Conservation (phyloP, 2,888 invertebrate species). For the Scaptomyza caliginosa region DNA sequence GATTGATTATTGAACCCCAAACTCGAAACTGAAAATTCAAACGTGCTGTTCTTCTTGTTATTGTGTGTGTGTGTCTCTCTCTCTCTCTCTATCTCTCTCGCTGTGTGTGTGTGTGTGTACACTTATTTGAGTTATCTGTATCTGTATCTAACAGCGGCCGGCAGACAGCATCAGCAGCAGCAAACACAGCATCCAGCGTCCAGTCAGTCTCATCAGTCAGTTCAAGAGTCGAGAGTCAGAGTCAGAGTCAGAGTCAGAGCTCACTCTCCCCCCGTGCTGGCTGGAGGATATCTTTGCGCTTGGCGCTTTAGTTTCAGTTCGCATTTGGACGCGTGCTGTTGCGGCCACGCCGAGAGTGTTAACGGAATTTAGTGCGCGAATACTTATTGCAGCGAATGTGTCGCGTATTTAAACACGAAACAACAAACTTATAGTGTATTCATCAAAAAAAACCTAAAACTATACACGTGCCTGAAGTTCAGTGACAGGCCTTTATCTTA, state of each 20-base stretch:
- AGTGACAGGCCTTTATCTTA: slow-evolving; percentile 61
- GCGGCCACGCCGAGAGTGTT: slow-evolving; percentile 68
- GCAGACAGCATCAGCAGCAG: slow-evolving; percentile 36
- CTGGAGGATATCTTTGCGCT: slow-evolving; percentile 74
- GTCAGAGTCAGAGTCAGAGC: slow-evolving; percentile 55
- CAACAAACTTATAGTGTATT: slow-evolving; percentile 23
- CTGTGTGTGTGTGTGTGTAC: slow-evolving; percentile 3
- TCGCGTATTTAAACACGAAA: too few species aligned
- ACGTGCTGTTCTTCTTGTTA: slow-evolving; percentile 9
- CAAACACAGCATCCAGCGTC: slow-evolving; percentile 31
- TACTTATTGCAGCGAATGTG: slow-evolving; percentile 38
- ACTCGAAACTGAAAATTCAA: slow-evolving; percentile 55
- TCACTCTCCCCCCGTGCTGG: slow-evolving; percentile 55
- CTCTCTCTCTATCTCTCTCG: too few species aligned
- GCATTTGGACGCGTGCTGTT: slow-evolving; percentile 76
- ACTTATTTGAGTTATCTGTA: slow-evolving; percentile 45
- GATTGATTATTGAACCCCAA: slow-evolving; percentile 71
- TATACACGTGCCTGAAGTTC: slow-evolving; percentile 68
- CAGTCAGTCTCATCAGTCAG: slow-evolving; percentile 53
- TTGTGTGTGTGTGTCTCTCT: not conserved
- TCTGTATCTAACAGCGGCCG: slow-evolving; percentile 64
- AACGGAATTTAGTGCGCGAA: slow-evolving; percentile 42
- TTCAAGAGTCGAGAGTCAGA: slow-evolving; percentile 39
- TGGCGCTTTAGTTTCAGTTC: slow-evolving; percentile 73
- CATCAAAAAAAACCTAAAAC: too few species aligned